Evolutionary conservation across 2,113 vertebrate genomes (phyloP), one percentile per base, ranked within the genome.

Genomic region (Erythrolamprus reginae): DNA sequence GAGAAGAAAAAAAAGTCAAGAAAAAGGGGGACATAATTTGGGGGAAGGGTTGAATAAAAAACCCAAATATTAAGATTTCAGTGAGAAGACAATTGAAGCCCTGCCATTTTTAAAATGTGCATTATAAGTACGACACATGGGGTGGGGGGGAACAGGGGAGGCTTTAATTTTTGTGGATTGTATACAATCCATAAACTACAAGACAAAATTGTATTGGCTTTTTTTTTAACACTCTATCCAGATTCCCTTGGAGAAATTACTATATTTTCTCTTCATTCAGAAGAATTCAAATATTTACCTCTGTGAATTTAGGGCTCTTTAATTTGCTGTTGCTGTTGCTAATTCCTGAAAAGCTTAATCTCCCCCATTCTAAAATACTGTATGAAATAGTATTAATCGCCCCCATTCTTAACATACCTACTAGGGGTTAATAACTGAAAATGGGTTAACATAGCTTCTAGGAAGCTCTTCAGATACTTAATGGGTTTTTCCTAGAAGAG

Each of bases 321-420:
- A 77, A 91, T 90, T 94, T 94, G 91, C 94, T 93, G 33, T 89
- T 94, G 45, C 90, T 94, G 92, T 89, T 85, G 13, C 5, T 47
- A 50, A 24, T 47, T 92, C 90, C 50, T 50, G 88, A 91, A 92
- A 83, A 1, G 24, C 52, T 8, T 28, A 61, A 13, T 28, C 6
- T 61, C 47, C 24, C 45, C 19, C 0, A 61, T 19, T 47, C 26
- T 61, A 61, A 61, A 61, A 47, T 45, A n/a, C n/a, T n/a, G n/a
- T n/a, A 45, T 45, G 45, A 45, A 45, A 45, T 45, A 45, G 45
- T 45, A 45, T 8, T 28, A 61, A 13, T 28, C 6, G 48, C 47
- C 24, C 45, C 19, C 0, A 61, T 19, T 47, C 6, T 61, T n/a
- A 28, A 47, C 28, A 13, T 58, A 42, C 28, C 26, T 51, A 51